A percentile compares a stretch with the other conserved stretches of the same genome.
phyloP scores from a whole-genome alignment of 2,113 vertebrate species.

The Cephalopterus ornatus region DNA sequence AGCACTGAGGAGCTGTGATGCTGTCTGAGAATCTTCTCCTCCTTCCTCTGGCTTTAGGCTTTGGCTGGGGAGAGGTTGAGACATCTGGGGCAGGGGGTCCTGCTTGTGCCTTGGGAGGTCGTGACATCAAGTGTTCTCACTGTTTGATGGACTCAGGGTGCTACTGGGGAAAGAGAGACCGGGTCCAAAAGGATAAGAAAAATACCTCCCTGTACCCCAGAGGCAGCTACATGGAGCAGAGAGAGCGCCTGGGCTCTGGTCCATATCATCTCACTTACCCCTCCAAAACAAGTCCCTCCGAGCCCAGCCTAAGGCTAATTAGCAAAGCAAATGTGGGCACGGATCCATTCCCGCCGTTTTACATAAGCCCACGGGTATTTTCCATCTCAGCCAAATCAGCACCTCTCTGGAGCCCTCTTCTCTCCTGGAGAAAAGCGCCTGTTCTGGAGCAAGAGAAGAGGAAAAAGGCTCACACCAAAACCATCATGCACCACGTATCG shows the following conservation, averaged over 20 bases:
- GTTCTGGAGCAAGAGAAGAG: background rate
- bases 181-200: background rate
- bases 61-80: background rate
- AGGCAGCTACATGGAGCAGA: background rate
- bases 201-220: background rate
- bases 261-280: slow-evolving; percentile 17
- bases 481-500: accelerated
- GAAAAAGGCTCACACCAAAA: background rate
- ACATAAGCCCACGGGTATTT: background rate
- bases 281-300: slow-evolving; percentile 32
- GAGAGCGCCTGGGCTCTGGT: background rate
- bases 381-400: background rate
- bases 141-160: background rate
- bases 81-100: background rate
- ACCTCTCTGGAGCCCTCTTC: background rate
- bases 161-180: background rate
- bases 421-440: background rate
- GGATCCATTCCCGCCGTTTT: background rate
- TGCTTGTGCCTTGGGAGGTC: accelerated
- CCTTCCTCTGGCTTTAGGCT: background rate
- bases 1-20: background rate
- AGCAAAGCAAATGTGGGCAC: slow-evolving; percentile 49
- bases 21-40: background rate
- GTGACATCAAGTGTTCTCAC: background rate
- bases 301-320: slow-evolving; percentile 31